These are phyloP conservation scores for Pheosia tremula DNA, from an alignment of 2,888 invertebrate genomes.

Conservation along the genomic window DNA sequence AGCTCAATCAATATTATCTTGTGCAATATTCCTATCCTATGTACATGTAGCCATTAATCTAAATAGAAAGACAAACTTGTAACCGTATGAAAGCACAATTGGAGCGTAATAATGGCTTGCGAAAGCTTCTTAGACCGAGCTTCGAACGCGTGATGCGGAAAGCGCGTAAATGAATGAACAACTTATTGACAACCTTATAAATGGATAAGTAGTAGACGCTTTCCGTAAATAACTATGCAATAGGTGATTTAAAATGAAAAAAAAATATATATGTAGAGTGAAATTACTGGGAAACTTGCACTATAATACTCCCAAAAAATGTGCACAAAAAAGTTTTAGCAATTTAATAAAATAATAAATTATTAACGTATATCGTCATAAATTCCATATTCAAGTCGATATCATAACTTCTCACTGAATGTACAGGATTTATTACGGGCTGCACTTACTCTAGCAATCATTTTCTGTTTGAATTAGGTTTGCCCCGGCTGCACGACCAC, in stretches of 20 bases:
- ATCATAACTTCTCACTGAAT: conserved; percentile 63
- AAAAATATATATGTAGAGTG: too few relatives aligned
- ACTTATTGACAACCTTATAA: too few relatives aligned
- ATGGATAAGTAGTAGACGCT: too few relatives aligned
- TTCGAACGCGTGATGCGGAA: not conserved
- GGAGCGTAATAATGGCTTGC: not conserved
- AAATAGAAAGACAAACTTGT: not conserved
- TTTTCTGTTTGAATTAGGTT: conserved; percentile 79
- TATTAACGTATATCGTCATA: not conserved
- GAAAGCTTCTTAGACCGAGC: conserved; percentile 16
- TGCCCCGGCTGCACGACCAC: conserved; percentile 78
- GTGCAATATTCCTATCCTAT: not conserved
- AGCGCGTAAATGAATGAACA: not conserved
- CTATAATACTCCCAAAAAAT: too few relatives aligned
- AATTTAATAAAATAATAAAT: too few relatives aligned
- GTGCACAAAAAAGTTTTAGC: too few relatives aligned
- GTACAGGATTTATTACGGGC: conserved; percentile 45
- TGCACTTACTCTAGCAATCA: conserved; percentile 82
- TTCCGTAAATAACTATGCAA: too few relatives aligned
- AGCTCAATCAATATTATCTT: not conserved
- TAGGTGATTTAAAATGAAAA: too few relatives aligned
- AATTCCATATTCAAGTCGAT: not conserved
- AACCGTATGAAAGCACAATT: not conserved
- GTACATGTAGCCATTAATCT: not conserved
- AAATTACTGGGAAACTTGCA: too few relatives aligned